Evolutionary conservation across 92 coral and sea anemone species (phyloP), one percentile per base, ranked within the genome.

Genomic region (Actinostola sp.): DNA sequence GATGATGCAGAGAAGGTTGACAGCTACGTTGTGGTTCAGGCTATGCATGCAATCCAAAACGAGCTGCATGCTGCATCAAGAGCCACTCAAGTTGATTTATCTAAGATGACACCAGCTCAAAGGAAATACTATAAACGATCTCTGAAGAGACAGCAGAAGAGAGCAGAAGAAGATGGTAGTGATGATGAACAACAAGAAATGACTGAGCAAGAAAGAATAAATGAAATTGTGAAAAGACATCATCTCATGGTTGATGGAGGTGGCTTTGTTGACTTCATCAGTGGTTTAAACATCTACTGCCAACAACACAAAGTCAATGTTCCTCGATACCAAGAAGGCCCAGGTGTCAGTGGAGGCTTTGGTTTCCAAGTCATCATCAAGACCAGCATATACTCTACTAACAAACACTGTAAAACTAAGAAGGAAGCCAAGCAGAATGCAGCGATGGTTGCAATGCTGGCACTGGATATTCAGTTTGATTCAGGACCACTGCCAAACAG

Each of bases 361-460:
- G 98, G 98, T 21, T 75, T 71, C 3, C 73, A 81, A 58, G 86
- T 68, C 3, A 76, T 88, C 21, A 91, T 94, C 6, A 81, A 84
- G 34, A 87, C 92, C 4, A 71, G 91, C 42, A 65, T 79, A 20
- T 94, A 85, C 69, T 73, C 57, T 11, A 82, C 84, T 60, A 81
- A 70, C 50, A 76, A 70, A 43, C 51, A 80, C 44, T 91, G 97
- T 41, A 53, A 66, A 0, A 94, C 97, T 16, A 94, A 94, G 57
- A 94, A 83, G 34, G 92, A 94, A 15, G 98, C 95, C 0, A 82
- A 86, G 31, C 98, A 91, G 42, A 88, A 89, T 71, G 95, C 98
- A 17, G 97, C 97, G 2, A 67, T 87, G 81, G 84, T 76, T 5
- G 98, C 99, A 5, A 56, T 95, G 32, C 61, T 95, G 63, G 97